Evolutionary conservation across 2,888 invertebrate genomes (phyloP), one percentile per base, ranked within the genome.

Genomic region (Marronus borbonicus): DNA sequence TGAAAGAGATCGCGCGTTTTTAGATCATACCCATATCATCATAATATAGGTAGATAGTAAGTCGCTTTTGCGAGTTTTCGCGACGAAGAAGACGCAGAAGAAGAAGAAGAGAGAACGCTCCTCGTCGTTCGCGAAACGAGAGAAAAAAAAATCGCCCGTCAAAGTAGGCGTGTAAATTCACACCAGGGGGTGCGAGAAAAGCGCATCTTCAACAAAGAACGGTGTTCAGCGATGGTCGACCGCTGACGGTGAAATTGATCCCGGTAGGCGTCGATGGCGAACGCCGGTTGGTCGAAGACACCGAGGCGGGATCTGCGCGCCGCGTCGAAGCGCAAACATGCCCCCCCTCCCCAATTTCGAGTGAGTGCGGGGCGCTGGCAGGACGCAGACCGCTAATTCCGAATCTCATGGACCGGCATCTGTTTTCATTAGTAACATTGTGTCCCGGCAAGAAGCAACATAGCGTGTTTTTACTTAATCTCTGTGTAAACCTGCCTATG

Each of bases 401-500:
- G 81, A 81, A 12, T 84, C 83, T 83, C 85, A 80, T 80, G 82
- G 81, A 79, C 78, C 82, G 44, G 44, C 81, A 78, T 80, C 81
- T 90, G 89, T 90, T 90, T 90, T 89, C 89, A 88, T 86, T 89
- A 89, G 89, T 89, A 88, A 89, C 89, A 89, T 88, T 88, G 88
- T 86, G 88, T 87, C 89, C 87, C 88, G 87, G 87, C 87, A 84
- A 89, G 89, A 88, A 89, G 89, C 89, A 88, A 89, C 89, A 89
- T 88, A 87, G 87, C 85, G 87, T 90, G 90, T 90, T 90, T 90
- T 90, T 89, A 89, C 90, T 90, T 89, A 89, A 89, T 90, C 89
- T 88, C 92, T 94, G 94, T 93, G 94, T 94, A 94, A 94, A 94
- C 94, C 92, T 90, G 90, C 89, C 89, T 90, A 93, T 94, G 94